Conservation (phyloP, 2,888 invertebrate species). For the Nysson spinosus region DNA sequence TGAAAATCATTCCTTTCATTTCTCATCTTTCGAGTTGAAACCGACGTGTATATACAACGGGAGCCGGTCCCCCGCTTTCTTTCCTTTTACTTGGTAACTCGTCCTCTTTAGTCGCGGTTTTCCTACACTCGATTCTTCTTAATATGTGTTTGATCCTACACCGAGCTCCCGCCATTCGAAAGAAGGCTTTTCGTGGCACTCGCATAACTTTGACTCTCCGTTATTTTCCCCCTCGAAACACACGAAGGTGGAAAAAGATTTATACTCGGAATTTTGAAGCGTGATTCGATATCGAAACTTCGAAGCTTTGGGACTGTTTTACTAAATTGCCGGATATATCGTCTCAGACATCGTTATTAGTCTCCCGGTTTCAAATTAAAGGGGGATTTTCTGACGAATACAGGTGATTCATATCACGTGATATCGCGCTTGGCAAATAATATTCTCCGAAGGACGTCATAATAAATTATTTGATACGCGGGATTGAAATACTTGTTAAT, state of each 20-base stretch:
- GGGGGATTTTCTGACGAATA: too few relatives aligned
- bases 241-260: constrained; percentile 26
- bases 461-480: constrained; percentile 9
- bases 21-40: constrained; percentile 32
- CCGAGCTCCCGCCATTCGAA: constrained; percentile 38
- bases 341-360: not conserved
- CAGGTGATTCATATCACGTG: too few relatives aligned
- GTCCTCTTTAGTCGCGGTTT: constrained; percentile 30
- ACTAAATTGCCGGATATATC: not conserved
- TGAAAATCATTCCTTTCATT: constrained; percentile 44
- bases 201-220: constrained; percentile 34
- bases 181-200: constrained; percentile 28
- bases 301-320: not conserved
- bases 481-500: constrained; percentile 31
- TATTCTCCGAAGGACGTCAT: constrained; percentile 13
- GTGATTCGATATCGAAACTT: constrained; percentile 1
- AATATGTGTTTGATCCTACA: constrained; percentile 50
- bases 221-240: constrained; percentile 9
- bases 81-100: constrained; percentile 28
- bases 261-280: constrained; percentile 36
- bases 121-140: constrained; percentile 52
- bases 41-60: constrained; percentile 22
- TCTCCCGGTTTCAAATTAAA: too few relatives aligned
- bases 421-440: not conserved
- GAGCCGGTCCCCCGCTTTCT: not conserved